A percentile compares a stretch with the other conserved stretches of the same genome.
These are phyloP conservation scores for Epinephelus fuscoguttatus DNA, from an alignment of 2,113 vertebrate genomes.

Conservation along the genomic window DNA sequence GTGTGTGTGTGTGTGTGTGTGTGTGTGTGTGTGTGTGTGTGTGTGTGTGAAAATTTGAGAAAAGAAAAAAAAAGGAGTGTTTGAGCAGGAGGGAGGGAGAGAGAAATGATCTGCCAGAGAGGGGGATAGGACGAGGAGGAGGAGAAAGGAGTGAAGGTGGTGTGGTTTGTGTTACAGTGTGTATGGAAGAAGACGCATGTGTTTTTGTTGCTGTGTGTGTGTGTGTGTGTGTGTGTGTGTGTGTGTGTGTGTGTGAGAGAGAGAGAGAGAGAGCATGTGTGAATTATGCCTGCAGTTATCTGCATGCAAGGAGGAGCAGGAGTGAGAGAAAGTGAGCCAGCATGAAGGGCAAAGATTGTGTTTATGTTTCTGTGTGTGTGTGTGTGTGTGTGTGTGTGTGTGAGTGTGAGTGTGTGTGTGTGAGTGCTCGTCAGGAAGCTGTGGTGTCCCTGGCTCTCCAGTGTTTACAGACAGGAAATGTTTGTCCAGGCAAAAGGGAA, in stretches of 20 bases:
- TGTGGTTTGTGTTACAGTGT: conserved; percentile 12
- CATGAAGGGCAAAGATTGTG: conserved; percentile 64
- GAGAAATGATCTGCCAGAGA: conserved; percentile 46
- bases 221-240: conserved; percentile 28
- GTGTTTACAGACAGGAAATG: conserved; percentile 85
- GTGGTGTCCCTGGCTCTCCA: conserved; percentile 73
- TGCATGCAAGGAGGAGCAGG: conserved; percentile 44
- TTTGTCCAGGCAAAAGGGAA: conserved; percentile 84
- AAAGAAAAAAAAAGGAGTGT: conserved; percentile 13
- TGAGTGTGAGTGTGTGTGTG: conserved; percentile 40
- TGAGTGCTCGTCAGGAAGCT: conserved; percentile 70
- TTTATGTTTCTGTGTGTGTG: conserved; percentile 50
- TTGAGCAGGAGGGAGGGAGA: conserved; percentile 6
- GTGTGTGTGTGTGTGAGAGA: background rate
- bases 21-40: conserved; percentile 18
- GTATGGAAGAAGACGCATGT: conserved; percentile 1
- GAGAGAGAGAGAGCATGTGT: conserved; percentile 29
- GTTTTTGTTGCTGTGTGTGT: conserved; percentile 21
- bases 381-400: conserved; percentile 22
- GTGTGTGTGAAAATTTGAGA: conserved; percentile 23
- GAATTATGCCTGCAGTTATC: conserved; percentile 57
- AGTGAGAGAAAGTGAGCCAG: conserved; percentile 66
- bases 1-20: conserved; percentile 9
- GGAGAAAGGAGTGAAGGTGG: conserved; percentile 19
- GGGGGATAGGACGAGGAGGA: conserved; percentile 9